These are phyloP conservation scores for Melanotus villosus DNA, from an alignment of 2,888 invertebrate species.

Conservation along the genomic window DNA sequence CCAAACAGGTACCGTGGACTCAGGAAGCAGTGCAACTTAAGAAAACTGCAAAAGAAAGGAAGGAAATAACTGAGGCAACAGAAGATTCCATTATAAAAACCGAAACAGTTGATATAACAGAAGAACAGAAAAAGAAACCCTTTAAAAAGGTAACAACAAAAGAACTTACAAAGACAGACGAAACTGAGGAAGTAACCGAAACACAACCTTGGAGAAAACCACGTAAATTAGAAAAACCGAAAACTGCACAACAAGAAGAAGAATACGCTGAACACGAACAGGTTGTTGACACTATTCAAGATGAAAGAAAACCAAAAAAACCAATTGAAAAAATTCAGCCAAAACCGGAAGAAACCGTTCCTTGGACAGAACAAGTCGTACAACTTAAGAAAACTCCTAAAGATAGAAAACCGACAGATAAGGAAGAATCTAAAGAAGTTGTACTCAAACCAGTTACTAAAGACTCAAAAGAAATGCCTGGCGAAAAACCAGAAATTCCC, in stretches of 20 bases:
- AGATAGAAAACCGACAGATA: constrained; percentile 57
- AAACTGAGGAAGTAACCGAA: constrained; percentile 27
- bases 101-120: constrained; percentile 53
- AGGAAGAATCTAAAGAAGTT: constrained; percentile 10
- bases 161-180: constrained; percentile 58
- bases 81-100: no score
- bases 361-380: constrained; percentile 76
- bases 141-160: background rate
- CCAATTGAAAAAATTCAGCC: constrained; percentile 28
- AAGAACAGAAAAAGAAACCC: background rate
- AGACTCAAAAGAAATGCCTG: background rate
- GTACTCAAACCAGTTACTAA: background rate
- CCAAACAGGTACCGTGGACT: constrained; percentile 69
- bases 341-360: constrained; percentile 52
- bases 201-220: constrained; percentile 41
- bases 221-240: constrained; percentile 67
- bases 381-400: constrained; percentile 67
- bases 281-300: constrained; percentile 50
- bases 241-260: constrained; percentile 59
- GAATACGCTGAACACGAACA: constrained; percentile 58
- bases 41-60: constrained; percentile 63
- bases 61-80: constrained; percentile 54
- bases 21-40: constrained; percentile 74
- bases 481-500: background rate
- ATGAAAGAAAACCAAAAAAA: constrained; percentile 34